Evolutionary conservation across 2,888 invertebrate genomes (phyloP), one percentile per base, ranked within the genome.

Genomic region (Leptopilina syphax): DNA sequence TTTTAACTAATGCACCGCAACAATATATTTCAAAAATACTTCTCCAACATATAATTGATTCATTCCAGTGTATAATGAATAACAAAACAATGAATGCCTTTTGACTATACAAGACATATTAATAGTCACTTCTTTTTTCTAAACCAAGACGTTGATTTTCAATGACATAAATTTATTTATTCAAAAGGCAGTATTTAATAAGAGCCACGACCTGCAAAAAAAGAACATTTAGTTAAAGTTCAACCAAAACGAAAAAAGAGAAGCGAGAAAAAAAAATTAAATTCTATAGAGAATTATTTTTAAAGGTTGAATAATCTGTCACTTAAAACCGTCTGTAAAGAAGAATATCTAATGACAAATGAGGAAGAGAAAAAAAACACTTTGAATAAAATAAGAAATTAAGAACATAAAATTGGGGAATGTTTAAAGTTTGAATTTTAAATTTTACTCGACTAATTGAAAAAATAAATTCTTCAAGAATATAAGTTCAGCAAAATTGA

Each of bases 161-260:
- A 73, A 57, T 57, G 34, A 54, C 27, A 73, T 57, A 73, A 10
- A 57, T 73, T 57, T 73, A n/a, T 10, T 73, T 73, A 73, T 73
- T 73, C 34, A 73, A 41, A 13, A 41, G 27, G 57, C 57, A n/a
- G 27, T 8, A 34, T 13, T 54, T 60, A 73, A 73, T 57, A 34
- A 41, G 73, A 57, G 41, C 10, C 41, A 73, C 73, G 73, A 60
- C 73, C 41, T 57, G 57, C 47, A 67, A 57, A 57, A 18, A 54
- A 73, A 10, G 34, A 73, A 73, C 41, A n/a, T 50, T 41, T 18
- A 60, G 10, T 57, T 13, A 57, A 57, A 10, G 57, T 34, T 57
- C 57, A 73, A 18, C 34, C n/a, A 8, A 3, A 34, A 60, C 8
- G 34, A 34, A 54, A 34, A 54, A 60, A 73, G 27, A 34, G 1